Conservation (phyloP, 2,113 vertebrate species). For the Archocentrus centrarchus region DNA sequence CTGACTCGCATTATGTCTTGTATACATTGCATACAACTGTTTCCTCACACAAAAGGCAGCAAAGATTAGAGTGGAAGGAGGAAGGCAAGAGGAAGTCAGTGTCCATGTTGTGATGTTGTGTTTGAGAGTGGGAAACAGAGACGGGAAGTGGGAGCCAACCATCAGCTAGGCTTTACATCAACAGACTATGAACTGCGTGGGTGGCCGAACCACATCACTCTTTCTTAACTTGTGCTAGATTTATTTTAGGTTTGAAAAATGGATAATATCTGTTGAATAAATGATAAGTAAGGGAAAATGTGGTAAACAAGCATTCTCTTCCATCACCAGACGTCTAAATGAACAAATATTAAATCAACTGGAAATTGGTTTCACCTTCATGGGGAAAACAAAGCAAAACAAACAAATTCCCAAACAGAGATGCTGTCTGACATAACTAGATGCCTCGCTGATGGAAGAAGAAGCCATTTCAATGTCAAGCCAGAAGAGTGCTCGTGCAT, state of each 20-base stretch:
- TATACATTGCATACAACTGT: conserved; percentile 59
- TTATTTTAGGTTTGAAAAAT: conserved; percentile 5
- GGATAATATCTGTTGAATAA: not conserved
- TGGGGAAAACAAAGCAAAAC: not conserved
- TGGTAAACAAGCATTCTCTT: not conserved
- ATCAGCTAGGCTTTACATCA: conserved; percentile 28
- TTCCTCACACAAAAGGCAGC: conserved; percentile 58
- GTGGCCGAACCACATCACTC: conserved; percentile 48
- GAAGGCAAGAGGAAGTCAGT: conserved; percentile 37
- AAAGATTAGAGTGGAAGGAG: conserved; percentile 44
- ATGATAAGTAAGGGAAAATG: not conserved
- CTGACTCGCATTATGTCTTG: conserved; percentile 49
- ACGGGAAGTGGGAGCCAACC: conserved; percentile 36
- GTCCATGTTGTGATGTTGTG: conserved; percentile 49
- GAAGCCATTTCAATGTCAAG: conserved; percentile 32
- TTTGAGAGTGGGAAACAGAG: conserved; percentile 10
- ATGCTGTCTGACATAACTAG: not conserved
- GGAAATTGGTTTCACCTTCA: not conserved
- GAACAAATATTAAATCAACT: not conserved
- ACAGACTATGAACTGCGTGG: conserved; percentile 18
- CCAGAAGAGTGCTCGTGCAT: conserved; percentile 57
- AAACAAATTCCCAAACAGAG: not conserved
- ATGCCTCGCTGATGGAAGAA: conserved; percentile 14
- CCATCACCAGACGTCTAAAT: conserved; percentile 5
- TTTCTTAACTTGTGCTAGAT: not conserved